These are phyloP conservation scores for Chaetura pelagica DNA, from an alignment of 2,113 vertebrate genomes.

Conservation along the genomic window DNA sequence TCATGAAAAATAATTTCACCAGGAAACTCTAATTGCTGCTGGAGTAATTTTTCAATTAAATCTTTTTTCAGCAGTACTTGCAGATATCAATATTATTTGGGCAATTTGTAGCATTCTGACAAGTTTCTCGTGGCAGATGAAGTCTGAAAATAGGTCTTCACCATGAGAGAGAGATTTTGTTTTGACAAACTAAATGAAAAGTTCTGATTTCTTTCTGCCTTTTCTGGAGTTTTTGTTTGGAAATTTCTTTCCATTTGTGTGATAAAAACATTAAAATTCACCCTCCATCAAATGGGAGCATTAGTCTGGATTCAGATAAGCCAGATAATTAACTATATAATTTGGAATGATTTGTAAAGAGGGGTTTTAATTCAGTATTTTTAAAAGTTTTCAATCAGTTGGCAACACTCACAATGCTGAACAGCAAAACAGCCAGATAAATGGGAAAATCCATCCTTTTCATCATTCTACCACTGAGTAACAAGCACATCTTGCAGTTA, in stretches of 20 bases:
- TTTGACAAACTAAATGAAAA: not conserved
- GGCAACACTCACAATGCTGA: not conserved
- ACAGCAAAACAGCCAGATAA: not conserved
- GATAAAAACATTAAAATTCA: not conserved
- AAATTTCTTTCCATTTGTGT: not conserved
- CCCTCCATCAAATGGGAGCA: not conserved
- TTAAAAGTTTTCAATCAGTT: not conserved
- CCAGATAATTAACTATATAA: not conserved
- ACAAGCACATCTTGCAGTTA: not conserved
- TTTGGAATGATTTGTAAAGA: not conserved
- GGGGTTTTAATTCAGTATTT: not conserved
- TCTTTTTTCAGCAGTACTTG: not conserved
- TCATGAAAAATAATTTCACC: not conserved
- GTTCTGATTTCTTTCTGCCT: not conserved
- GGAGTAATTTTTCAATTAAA: not conserved
- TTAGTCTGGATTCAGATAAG: not conserved
- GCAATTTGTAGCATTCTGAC: not conserved
- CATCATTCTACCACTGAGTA: not conserved
- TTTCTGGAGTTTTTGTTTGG: not conserved
- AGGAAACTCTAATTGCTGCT: not conserved
- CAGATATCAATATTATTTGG: not conserved
- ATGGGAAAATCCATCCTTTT: not conserved
- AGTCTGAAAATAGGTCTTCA: not conserved
- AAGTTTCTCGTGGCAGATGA: not conserved
- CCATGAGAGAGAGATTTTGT: not conserved